Base-by-base conservation (phyloP, 2,113 vertebrate genomes). In the Ceyx cyanopectus region DNA sequence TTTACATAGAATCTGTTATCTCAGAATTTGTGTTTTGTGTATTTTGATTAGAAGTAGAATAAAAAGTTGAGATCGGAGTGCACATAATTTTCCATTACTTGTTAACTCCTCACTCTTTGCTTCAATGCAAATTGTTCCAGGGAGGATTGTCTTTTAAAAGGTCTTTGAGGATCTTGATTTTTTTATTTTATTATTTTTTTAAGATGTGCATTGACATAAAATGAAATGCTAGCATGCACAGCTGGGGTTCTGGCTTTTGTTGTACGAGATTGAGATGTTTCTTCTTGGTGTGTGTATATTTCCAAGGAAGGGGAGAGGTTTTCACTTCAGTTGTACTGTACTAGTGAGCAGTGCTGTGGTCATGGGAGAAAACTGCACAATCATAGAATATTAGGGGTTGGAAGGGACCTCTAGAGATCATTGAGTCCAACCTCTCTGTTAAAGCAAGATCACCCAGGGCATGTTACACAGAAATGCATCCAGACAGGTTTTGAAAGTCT, bases 61-160 rank as follows among this genome's bases (percentile, higher is more conserved):
- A 91, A 91, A 60, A 93, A 94, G 95, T 95, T 95, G 89, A 96
- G 91, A 95, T 91, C 75, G 1, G 30, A 68, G 83, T 34, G 79
- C 81, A 75, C 1, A 80, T 91, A 95, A 91, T 96, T 92, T 95
- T 91, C 92, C 92, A 94, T 92, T 85, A 89, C 91, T 95, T 57
- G 89, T 87, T 93, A 95, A 96, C 94, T 74, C 94, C 91, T 93
- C 85, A 3, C 89, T 91, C 91, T 91, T 85, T 85, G 63, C 91
- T 96, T 96, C 85, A 70, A 87, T 82, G 94, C 91, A 96, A 95
- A 96, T 96, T 96, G 95, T 93, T 96, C 95, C 85, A 21, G 81
- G 85, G 94, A 95, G 95, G 92, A 89, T 96, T 96, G 94, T 96
- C 79, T 96, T 89, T 96, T 96, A 96, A 95, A 78, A 96, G 95